Percentiles rank a stretch among this genome's conserved stretches.
Evolutionary conservation across 2,888 invertebrate genomes (phyloP).

Genomic region (Apomyelois bistriatella): DNA sequence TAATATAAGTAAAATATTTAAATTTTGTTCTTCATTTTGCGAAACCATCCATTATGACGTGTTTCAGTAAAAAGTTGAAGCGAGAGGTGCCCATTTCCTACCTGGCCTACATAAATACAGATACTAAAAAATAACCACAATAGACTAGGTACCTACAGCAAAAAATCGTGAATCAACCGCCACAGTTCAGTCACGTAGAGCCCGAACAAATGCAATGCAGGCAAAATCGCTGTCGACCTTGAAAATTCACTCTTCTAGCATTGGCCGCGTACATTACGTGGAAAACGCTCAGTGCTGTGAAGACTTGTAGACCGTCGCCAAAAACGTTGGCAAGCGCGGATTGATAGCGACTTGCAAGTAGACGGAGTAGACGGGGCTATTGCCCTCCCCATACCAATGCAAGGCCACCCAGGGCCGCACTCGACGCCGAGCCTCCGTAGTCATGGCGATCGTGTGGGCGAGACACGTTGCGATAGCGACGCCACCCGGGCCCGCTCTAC

Average conservation of each 20-base stretch:
- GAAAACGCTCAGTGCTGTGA: constrained; percentile 47
- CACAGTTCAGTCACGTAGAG: constrained; percentile 34
- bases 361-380: constrained; percentile 73
- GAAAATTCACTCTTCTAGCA: constrained; percentile 46
- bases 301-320: constrained; percentile 39
- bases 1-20: too few species aligned
- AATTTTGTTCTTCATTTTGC: background rate
- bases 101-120: constrained; percentile 8
- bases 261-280: constrained; percentile 41
- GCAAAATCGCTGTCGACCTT: constrained; percentile 56
- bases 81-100: background rate
- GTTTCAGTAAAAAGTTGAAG: background rate
- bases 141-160: constrained; percentile 13
- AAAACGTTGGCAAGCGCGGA: constrained; percentile 64
- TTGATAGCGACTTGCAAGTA: constrained; percentile 60
- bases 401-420: constrained; percentile 79
- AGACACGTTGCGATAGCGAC: constrained; percentile 73
- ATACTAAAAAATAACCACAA: constrained; percentile 5
- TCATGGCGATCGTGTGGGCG: constrained; percentile 66
- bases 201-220: constrained; percentile 46
- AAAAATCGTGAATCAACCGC: constrained; percentile 30
- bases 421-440: constrained; percentile 54
- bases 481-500: constrained; percentile 39
- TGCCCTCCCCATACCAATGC: constrained; percentile 80
- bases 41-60: background rate